Base-by-base conservation (phyloP, 2,888 invertebrate species). In the Epinotia ramella region DNA sequence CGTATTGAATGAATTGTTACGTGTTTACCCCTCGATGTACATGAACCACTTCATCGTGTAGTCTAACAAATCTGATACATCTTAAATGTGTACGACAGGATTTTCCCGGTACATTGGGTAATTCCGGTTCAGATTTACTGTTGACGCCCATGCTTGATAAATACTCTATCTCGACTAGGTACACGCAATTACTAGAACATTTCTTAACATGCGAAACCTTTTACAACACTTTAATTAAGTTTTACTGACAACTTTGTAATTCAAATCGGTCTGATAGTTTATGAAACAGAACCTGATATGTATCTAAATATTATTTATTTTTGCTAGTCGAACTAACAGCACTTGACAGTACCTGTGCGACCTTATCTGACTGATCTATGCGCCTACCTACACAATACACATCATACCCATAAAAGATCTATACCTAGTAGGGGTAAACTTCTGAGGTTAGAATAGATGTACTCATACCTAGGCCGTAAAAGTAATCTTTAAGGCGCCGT, bases 141-240 rank as follows among this genome's bases (percentile, higher is more conserved):
- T 53, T 13, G 77, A 84, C 87, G 84, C 87, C 87, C 83, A 83
- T 84, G 82, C 82, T 79, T 80, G 79, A 81, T 79, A 84, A 82
- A 84, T 84, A 86, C 44, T 40, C 60, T 60, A 66, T 66, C 53
- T 65, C 9, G 62, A 20, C 62, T 68, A 56, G 33, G 33, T 33
- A 33, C 46, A 59, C 69, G 65, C 66, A 75, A 75, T 70, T 71
- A 66, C 60, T 49, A 75, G 70, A 66, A 18, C 69, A 59, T 75
- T 70, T 66, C 70, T 66, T 56, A 75, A 75, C 60, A 44, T 60
- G 70, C 75, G 46, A 57, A 69, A 57, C 65, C 49, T 60, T 75
- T 74, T 74, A 59, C 75, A 49, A 75, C 70, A 65, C 49, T 60
- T 75, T 70, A 60, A 75, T 71, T 75, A 66, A 70, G 24, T 60